Percentiles rank a stretch among this genome's conserved stretches.
Evolutionary conservation across 2,113 vertebrate genomes (phyloP).

Genomic region (Sphaerodactylus townsendi): DNA sequence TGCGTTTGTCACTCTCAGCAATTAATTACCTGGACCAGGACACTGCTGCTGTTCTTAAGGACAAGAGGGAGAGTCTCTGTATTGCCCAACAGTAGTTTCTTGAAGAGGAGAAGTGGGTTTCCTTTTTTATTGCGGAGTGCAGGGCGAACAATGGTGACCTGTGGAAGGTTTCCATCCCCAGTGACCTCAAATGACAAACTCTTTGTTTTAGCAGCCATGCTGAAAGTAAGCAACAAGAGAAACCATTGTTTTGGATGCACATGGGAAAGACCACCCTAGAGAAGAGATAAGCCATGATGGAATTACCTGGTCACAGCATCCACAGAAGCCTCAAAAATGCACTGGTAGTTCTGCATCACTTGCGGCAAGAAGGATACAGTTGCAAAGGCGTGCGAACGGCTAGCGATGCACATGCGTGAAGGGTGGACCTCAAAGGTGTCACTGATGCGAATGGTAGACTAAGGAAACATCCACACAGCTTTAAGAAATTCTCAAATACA

Average conservation of each 20-base stretch:
- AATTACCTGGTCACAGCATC: slow-evolving; percentile 77
- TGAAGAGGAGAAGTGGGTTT: slow-evolving; percentile 82
- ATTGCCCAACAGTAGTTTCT: slow-evolving; percentile 73
- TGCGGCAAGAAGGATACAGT: slow-evolving; percentile 81
- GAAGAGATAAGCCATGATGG: not conserved
- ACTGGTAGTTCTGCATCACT: slow-evolving; percentile 78
- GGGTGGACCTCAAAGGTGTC: slow-evolving; percentile 82
- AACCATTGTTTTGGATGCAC: not conserved
- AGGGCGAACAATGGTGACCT: slow-evolving; percentile 77
- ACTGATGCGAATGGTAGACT: slow-evolving; percentile 53
- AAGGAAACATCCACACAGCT: not conserved
- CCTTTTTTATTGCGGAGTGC: slow-evolving; percentile 68
- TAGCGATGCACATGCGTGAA: slow-evolving; percentile 72
- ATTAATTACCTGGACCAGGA: slow-evolving; percentile 79
- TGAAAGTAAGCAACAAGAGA: slow-evolving; percentile 36
- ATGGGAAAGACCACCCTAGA: not conserved
- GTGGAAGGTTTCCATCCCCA: slow-evolving; percentile 85
- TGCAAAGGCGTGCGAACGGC: slow-evolving; percentile 77
- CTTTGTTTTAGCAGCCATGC: slow-evolving; percentile 54
- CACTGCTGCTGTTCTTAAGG: slow-evolving; percentile 77
- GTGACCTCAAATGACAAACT: slow-evolving; percentile 78
- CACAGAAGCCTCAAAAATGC: slow-evolving; percentile 80
- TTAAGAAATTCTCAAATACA: not conserved
- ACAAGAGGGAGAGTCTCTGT: slow-evolving; percentile 75
- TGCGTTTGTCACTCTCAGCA: not conserved